Evolutionary conservation across 2,888 invertebrate genomes (phyloP).

Genomic region (Myopa testacea): DNA sequence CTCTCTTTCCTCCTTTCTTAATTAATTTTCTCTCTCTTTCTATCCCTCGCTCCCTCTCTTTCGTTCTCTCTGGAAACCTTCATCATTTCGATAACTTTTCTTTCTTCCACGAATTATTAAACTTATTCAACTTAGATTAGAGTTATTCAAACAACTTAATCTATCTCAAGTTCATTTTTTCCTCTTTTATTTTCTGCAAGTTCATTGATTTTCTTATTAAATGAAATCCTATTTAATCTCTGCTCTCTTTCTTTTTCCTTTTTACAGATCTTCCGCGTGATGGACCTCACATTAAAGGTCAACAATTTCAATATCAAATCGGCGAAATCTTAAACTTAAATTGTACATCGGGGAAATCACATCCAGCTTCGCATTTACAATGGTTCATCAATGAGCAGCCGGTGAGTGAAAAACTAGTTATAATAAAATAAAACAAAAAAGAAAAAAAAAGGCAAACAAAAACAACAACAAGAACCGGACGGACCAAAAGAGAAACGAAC

Average conservation of each 20-base stretch:
- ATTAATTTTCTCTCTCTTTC: not conserved
- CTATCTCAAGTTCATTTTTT: too few relatives aligned
- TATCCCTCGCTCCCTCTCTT: not conserved
- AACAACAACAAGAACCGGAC: too few relatives aligned
- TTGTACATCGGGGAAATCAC: slow-evolving; percentile 82
- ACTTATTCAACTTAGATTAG: too few relatives aligned
- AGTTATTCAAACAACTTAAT: too few relatives aligned
- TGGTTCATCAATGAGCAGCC: slow-evolving; percentile 85
- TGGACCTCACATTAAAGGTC: slow-evolving; percentile 80
- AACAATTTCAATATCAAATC: slow-evolving; percentile 79
- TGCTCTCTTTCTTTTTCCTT: not conserved
- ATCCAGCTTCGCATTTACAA: slow-evolving; percentile 79
- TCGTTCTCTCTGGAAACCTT: not conserved
- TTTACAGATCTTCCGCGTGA: slow-evolving; percentile 76
- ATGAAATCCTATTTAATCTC: not conserved
- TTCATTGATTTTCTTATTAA: too few relatives aligned
- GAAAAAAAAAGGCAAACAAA: not conserved
- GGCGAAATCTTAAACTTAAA: slow-evolving; percentile 81
- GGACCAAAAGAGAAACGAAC: too few relatives aligned
- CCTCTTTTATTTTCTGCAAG: too few relatives aligned
- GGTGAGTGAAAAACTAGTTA: slow-evolving; percentile 68
- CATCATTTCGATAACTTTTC: not conserved
- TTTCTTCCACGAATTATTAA: not conserved
- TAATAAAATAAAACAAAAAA: not conserved
- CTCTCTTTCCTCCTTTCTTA: not conserved